Base-by-base conservation (phyloP, 2,113 vertebrate species). In the Coreoperca whiteheadi region DNA sequence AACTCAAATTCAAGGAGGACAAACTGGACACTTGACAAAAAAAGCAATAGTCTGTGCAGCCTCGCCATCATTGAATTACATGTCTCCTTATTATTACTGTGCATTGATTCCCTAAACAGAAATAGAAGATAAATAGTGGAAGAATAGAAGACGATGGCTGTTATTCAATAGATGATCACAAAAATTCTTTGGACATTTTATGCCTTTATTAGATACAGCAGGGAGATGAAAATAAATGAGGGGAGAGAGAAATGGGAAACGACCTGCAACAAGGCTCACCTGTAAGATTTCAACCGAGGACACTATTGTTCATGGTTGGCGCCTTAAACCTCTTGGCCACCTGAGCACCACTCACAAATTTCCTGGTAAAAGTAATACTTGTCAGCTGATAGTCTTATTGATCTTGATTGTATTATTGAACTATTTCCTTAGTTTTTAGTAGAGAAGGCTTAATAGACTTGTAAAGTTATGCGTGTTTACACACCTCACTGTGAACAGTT, bases 51-150 rank as follows among this genome's bases (percentile, higher is more conserved):
- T 57, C 60, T 48, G 56, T 79, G 69, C 56, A 61, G 57, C 56
- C 73, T 32, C 15, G 59, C 4, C 41, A 25, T 77, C 15, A 83
- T 41, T 66, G 51, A 77, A 78, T 83, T 65, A 77, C 81, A 65
- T 16, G 18, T 37, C 76, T 16, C 56, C 54, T 68, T 46, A 76
- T 76, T 82, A 61, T 43, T 61, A 53, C 43, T 67, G 43, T 28
- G 34, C 18, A 75, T 68, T 75, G 64, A 68, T 69, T 59, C 28
- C 18, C 25, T 11, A 14, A 74, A 67, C 18, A 60, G 32, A 41
- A 68, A 51, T 32, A 53, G n/a, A 68, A 39, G 32, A 51, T 59
- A 32, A 21, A 32, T 5, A 70, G n/a, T 30, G 21, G 23, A 43
- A 21, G 51, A 65, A 32, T 16, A 50, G 41, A 61, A 69, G 32